phyloP scores from a whole-genome alignment of 92 coral and sea anemone genomes.

The Porites evermanni region DNA sequence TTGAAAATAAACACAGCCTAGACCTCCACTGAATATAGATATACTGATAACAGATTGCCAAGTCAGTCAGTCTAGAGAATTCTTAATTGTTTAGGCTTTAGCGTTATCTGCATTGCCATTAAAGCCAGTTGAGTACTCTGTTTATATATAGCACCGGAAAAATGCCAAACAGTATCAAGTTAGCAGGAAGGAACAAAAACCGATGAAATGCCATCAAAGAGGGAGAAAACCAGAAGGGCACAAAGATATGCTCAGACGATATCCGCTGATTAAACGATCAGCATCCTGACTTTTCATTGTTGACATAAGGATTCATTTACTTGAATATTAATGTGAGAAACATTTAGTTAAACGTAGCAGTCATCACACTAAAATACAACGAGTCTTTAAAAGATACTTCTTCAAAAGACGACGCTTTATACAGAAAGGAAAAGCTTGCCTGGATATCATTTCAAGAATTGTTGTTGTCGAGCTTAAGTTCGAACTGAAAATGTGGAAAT shows the following conservation, averaged over 20 bases:
- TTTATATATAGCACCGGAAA: slow-evolving; percentile 18
- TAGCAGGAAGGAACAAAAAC: background rate
- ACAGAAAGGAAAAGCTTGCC: background rate
- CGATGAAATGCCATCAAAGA: background rate
- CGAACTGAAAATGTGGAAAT: slow-evolving; percentile 30
- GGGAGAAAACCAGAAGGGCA: background rate
- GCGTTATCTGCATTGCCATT: background rate
- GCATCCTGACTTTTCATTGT: background rate
- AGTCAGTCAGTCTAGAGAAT: background rate
- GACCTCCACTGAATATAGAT: background rate
- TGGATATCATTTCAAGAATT: background rate
- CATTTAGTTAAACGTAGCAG: background rate
- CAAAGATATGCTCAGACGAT: background rate
- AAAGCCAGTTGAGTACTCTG: background rate
- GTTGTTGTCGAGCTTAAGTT: background rate
- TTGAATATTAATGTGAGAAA: background rate
- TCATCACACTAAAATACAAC: slow-evolving; percentile 9
- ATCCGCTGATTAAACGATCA: background rate
- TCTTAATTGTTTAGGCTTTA: background rate
- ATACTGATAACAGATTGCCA: background rate
- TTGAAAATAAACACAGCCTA: background rate
- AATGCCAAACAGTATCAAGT: slow-evolving; percentile 22
- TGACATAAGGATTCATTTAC: background rate
- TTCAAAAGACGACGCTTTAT: background rate
- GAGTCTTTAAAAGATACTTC: background rate